Base-by-base conservation (phyloP, 2,888 invertebrate genomes). In the Tipula confusa region DNA sequence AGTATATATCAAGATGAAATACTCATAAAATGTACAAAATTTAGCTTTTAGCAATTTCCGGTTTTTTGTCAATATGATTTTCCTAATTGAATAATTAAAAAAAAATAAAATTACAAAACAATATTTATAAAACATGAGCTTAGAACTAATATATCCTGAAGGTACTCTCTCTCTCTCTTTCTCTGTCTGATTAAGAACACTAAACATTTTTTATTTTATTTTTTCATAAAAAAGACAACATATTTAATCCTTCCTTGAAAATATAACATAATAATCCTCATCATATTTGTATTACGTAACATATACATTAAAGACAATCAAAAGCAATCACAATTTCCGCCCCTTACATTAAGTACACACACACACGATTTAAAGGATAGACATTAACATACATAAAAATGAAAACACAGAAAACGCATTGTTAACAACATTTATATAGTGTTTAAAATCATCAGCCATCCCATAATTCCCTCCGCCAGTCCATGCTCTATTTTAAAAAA, bases 11-110 rank as follows among this genome's bases (percentile, higher is more conserved):
- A n/a, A 31, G 18, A 24, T 64, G 64, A 24, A 64, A 64, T n/a
- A 64, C 24, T 64, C 64, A 9, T 64, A 64, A 64, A 64, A 64
- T 13, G 24, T 24, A 64, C 24, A 64, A 64, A 64, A 64, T 64
- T 64, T 64, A 64, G 64, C 64, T 64, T 64, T 64, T 64, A 64
- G 64, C 64, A 64, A 64, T 64, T 64, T 64, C 64, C 64, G 64
- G 38, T 3, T 18, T 64, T 64, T 18, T 24, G 24, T 9, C 64
- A 64, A 64, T 24, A 64, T 24, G 24, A 24, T 64, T 64, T 24
- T 64, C 18, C 64, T 24, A 64, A 64, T 64, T 64, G 64, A 64
- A 24, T 64, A 64, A 64, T 64, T 64, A 64, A 24, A 64, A 64
- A n/a, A n/a, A n/a, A n/a, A n/a, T n/a, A n/a, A n/a, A 64, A 64